These are phyloP conservation scores for Thunnus maccoyii DNA, from an alignment of 2,113 vertebrate species.

Conservation along the genomic window DNA sequence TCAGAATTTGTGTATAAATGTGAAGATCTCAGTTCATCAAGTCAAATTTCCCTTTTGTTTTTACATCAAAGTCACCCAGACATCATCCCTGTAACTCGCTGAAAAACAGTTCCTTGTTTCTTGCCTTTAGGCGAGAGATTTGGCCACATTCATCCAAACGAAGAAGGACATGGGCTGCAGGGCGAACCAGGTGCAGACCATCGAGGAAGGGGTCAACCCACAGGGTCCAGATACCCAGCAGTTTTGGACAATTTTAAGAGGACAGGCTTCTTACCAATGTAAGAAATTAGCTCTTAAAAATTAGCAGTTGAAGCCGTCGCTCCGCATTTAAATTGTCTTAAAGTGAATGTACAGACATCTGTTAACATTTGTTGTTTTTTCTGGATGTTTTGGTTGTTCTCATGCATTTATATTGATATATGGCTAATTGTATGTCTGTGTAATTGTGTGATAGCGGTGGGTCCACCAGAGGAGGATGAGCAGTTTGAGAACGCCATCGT, in stretches of 20 bases:
- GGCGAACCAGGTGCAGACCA: constrained; percentile 89
- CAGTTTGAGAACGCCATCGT: constrained; percentile 95
- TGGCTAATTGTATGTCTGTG: neutral
- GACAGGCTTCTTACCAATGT: constrained; percentile 92
- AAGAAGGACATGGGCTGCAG: constrained; percentile 96
- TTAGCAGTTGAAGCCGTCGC: neutral
- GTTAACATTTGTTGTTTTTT: neutral
- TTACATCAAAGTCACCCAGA: neutral
- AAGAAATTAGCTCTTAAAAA: constrained; percentile 1
- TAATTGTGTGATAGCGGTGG: constrained; percentile 84
- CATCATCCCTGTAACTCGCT: neutral
- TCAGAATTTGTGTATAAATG: neutral
- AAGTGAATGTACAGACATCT: neutral
- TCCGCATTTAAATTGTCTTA: neutral
- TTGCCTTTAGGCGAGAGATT: constrained; percentile 89
- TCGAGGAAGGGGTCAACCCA: constrained; percentile 91
- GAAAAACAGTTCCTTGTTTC: neutral
- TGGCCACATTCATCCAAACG: constrained; percentile 95
- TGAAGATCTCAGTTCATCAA: neutral
- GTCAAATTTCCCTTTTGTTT: neutral
- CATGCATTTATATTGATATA: neutral
- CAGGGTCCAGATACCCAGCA: constrained; percentile 89
- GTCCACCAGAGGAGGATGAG: constrained; percentile 94
- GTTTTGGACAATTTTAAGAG: constrained; percentile 97
- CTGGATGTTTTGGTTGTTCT: neutral